These are phyloP conservation scores for Cosmia trapezina DNA, from an alignment of 2,888 invertebrate species.

Conservation along the genomic window DNA sequence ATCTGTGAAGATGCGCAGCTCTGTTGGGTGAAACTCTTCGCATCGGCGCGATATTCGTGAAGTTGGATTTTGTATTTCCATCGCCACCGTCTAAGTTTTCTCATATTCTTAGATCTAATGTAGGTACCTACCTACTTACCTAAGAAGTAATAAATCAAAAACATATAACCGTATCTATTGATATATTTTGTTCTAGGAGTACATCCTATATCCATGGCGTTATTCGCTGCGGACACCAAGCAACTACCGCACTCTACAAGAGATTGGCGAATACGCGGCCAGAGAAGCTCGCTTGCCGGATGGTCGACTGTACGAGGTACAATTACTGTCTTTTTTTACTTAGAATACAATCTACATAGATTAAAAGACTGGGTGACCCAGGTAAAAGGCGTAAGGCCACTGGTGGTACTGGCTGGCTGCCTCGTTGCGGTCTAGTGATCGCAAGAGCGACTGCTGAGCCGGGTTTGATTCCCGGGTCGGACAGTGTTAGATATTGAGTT, in stretches of 20 bases:
- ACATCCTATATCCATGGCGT: slow-evolving; percentile 85
- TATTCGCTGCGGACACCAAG: slow-evolving; percentile 81
- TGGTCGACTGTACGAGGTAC: slow-evolving; percentile 84
- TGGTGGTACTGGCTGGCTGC: background rate
- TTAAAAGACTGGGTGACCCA: background rate
- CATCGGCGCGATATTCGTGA: no score
- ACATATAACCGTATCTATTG: background rate
- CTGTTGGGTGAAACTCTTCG: no score
- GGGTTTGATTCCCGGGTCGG: background rate
- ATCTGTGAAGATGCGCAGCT: no score
- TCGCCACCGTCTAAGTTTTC: background rate
- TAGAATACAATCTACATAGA: background rate
- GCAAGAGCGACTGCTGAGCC: background rate
- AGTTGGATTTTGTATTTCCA: no score
- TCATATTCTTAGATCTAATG: background rate
- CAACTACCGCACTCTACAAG: slow-evolving; percentile 81
- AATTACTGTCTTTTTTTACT: background rate
- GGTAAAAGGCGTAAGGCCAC: background rate
- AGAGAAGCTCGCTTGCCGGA: slow-evolving; percentile 81
- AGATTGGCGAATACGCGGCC: slow-evolving; percentile 86
- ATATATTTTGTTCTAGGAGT: slow-evolving; percentile 76
- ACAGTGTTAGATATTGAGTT: background rate
- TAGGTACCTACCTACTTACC: no score
- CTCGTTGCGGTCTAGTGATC: background rate
- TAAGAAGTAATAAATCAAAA: background rate